A percentile compares a stretch with the other conserved stretches of the same genome.
Conservation (phyloP, 1,140 invertebrate genomes). For the Drosophila sproati region DNA sequence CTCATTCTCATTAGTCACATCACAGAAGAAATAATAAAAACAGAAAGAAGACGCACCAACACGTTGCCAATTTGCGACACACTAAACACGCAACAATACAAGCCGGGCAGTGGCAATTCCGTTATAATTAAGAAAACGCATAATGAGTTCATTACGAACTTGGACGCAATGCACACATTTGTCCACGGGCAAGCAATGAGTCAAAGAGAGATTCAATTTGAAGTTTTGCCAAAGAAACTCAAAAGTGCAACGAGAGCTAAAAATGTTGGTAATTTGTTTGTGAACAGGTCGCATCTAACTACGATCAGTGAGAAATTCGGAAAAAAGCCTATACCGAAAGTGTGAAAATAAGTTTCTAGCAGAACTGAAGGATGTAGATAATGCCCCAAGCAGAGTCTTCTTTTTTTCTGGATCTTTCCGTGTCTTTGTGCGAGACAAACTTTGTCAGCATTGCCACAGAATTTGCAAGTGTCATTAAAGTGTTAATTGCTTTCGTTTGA, state of each 20-base stretch:
- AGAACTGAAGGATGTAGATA: constrained; percentile 19
- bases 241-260: neutral
- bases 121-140: constrained; percentile 73
- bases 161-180: constrained; percentile 38
- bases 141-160: constrained; percentile 57
- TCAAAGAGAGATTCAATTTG: constrained; percentile 46
- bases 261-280: constrained; percentile 3
- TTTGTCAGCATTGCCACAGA: constrained; percentile 60
- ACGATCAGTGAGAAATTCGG: neutral
- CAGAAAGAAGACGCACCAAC: constrained; percentile 1
- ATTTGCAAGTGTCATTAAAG: constrained; percentile 80
- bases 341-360: constrained; percentile 30
- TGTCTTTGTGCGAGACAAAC: constrained; percentile 25
- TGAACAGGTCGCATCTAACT: neutral
- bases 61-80: constrained; percentile 66
- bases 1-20: constrained; percentile 18
- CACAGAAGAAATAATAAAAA: constrained; percentile 25
- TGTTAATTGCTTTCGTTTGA: constrained; percentile 78
- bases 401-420: constrained; percentile 12
- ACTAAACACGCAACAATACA: constrained; percentile 33
- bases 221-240: constrained; percentile 29
- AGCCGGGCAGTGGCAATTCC: constrained; percentile 16
- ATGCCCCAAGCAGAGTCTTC: constrained; percentile 10
- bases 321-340: constrained; percentile 11
- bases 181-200: constrained; percentile 10